Conservation (phyloP, 2,797 vertebrate genomes). For the Schizopygopsis malacanthus region DNA sequence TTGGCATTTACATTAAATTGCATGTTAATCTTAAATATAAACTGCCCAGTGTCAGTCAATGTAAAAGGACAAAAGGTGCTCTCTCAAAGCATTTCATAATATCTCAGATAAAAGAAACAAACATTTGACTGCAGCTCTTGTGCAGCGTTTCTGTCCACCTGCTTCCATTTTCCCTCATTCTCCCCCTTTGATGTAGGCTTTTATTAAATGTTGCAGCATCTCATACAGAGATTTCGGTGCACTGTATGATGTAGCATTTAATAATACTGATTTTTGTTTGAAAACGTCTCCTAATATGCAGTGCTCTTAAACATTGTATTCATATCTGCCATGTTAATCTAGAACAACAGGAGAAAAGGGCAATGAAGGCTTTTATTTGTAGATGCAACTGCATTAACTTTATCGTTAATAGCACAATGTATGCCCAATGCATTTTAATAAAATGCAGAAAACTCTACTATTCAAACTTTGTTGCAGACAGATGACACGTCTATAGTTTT, state of each 20-base stretch:
- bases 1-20: not conserved
- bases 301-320: constrained; percentile 44
- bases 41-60: constrained; percentile 18
- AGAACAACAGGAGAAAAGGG: constrained; percentile 42
- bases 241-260: constrained; percentile 47
- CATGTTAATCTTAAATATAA: not conserved
- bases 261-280: constrained; percentile 13
- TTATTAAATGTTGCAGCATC: constrained; percentile 37
- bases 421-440: not conserved
- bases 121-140: constrained; percentile 24
- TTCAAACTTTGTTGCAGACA: not conserved
- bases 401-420: not conserved
- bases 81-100: constrained; percentile 12
- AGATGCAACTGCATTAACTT: not conserved
- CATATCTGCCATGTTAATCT: constrained; percentile 47
- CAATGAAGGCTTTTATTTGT: constrained; percentile 43
- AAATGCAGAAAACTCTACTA: not conserved
- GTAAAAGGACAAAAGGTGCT: not conserved
- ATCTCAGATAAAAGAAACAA: not conserved
- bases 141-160: constrained; percentile 39
- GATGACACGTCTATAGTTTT: not conserved
- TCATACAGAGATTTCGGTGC: constrained; percentile 32
- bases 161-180: constrained; percentile 29
- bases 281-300: constrained; percentile 14
- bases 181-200: constrained; percentile 27